Conservation (phyloP, 2,113 vertebrate species). For the Scalopus aquaticus region DNA sequence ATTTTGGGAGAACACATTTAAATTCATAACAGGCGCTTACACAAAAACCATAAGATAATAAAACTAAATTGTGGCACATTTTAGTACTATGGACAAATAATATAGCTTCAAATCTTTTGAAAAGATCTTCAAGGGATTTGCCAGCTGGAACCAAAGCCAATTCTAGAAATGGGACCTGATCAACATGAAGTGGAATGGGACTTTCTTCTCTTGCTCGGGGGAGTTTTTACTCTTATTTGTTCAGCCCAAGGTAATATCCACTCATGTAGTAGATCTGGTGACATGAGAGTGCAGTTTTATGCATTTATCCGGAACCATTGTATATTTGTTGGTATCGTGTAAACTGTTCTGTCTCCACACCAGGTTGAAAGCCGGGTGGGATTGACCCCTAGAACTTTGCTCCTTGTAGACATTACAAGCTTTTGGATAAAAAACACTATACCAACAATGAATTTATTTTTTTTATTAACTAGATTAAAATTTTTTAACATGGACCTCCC, state of each 20-base stretch:
- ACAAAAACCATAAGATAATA: neutral
- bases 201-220: neutral
- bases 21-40: neutral
- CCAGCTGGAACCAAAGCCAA: neutral
- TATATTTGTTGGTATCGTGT: neutral
- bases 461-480: slow-evolving; percentile 11
- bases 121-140: neutral
- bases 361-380: neutral
- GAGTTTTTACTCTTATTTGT: neutral
- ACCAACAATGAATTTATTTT: neutral
- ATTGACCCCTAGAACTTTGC: neutral
- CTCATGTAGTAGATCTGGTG: neutral
- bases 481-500: no score
- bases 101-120: neutral
- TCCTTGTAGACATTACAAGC: neutral
- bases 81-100: neutral
- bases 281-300: neutral
- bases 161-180: neutral
- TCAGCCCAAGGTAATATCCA: neutral
- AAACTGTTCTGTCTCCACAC: neutral
- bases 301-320: neutral
- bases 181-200: neutral
- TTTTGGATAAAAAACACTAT: neutral
- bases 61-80: neutral
- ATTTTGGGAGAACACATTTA: neutral